phyloP scores from a whole-genome alignment of 2,797 vertebrate species.

The Serranus cabrilla region DNA sequence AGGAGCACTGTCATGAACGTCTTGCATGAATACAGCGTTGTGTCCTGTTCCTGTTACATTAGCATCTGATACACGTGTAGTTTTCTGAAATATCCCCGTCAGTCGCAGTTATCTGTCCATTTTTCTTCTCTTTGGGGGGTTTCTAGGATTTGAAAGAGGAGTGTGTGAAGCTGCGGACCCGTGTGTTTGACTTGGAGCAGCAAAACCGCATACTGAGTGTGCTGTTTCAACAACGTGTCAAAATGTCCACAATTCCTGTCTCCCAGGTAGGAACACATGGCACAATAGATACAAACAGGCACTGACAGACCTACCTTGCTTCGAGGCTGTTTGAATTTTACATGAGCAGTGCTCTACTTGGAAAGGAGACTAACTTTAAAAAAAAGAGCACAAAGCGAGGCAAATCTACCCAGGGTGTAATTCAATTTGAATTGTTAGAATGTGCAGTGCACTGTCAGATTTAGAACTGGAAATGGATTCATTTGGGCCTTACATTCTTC shows the following conservation, averaged over 20 bases:
- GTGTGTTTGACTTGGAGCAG: constrained; percentile 95
- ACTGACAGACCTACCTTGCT: constrained; percentile 46
- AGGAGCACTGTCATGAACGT: not conserved
- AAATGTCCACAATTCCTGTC: constrained; percentile 86
- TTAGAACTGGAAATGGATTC: not conserved
- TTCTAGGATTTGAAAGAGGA: constrained; percentile 93
- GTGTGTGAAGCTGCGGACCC: constrained; percentile 93
- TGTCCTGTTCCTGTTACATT: constrained; percentile 25
- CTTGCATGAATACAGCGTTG: not conserved
- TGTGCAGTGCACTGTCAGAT: constrained; percentile 11
- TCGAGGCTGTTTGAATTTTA: constrained; percentile 61
- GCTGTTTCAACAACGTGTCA: constrained; percentile 92
- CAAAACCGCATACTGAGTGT: constrained; percentile 92
- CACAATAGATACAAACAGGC: constrained; percentile 34
- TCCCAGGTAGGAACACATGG: constrained; percentile 86
- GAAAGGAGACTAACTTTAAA: constrained; percentile 59
- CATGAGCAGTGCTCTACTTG: constrained; percentile 56
- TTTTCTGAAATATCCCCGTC: not conserved
- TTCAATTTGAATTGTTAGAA: constrained; percentile 1
- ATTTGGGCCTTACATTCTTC: constrained; percentile 2
- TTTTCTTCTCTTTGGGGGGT: not conserved
- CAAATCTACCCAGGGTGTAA: constrained; percentile 4
- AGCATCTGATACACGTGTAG: constrained; percentile 2
- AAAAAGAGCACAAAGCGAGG: constrained; percentile 25
- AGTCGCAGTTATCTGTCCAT: not conserved